These are phyloP conservation scores for Abrostola tripartita DNA, from an alignment of 2,888 invertebrate species.

Conservation along the genomic window DNA sequence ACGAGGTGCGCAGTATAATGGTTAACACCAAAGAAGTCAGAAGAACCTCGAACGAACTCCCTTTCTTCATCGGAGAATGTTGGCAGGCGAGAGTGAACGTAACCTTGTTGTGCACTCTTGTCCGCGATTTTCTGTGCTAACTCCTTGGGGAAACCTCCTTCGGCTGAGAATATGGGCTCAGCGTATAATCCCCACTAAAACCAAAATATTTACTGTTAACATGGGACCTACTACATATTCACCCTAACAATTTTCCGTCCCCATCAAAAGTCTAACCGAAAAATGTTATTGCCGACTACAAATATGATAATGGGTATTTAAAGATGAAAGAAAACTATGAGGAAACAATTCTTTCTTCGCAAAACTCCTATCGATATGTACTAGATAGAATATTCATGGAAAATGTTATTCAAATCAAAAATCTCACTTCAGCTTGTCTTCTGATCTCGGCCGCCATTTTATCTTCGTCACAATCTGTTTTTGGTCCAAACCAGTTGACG, in stretches of 20 bases:
- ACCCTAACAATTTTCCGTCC: too few species aligned
- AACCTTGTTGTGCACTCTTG: slow-evolving; percentile 78
- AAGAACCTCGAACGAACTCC: slow-evolving; percentile 63
- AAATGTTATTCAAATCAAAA: not conserved
- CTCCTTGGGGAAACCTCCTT: slow-evolving; percentile 87
- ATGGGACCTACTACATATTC: too few species aligned
- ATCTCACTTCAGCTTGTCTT: slow-evolving; percentile 60
- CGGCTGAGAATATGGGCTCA: slow-evolving; percentile 81
- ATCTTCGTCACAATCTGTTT: slow-evolving; percentile 73
- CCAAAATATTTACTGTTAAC: not conserved
- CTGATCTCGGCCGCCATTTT: slow-evolving; percentile 71
- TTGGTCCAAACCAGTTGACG: slow-evolving; percentile 60
- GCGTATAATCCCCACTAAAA: slow-evolving; percentile 80
- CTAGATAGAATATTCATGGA: too few species aligned
- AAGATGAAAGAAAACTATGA: too few species aligned
- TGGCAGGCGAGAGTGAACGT: slow-evolving; percentile 75
- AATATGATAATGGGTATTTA: too few species aligned
- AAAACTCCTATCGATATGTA: too few species aligned
- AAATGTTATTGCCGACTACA: too few species aligned
- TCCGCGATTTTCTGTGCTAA: slow-evolving; percentile 77
- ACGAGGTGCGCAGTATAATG: slow-evolving; percentile 88
- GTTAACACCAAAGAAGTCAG: slow-evolving; percentile 88
- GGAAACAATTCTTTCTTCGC: too few species aligned
- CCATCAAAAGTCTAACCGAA: too few species aligned
- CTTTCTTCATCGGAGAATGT: slow-evolving; percentile 76